phyloP scores from a whole-genome alignment of 2,888 invertebrate genomes.

The Heliconius ismenius region DNA sequence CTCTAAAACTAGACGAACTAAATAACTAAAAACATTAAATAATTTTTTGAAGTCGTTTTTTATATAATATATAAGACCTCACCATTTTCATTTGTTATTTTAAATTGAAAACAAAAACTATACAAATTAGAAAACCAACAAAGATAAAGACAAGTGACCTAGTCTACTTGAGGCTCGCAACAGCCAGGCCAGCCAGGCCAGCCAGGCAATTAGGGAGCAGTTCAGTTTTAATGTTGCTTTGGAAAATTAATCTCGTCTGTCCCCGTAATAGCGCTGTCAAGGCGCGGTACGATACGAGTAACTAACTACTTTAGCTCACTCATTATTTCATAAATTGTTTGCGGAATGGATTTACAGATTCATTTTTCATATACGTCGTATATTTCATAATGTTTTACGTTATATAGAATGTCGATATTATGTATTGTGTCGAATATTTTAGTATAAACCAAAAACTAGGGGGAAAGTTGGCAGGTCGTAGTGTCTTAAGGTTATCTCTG shows the following conservation, averaged over 20 bases:
- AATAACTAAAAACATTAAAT: too few species aligned
- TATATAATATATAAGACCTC: too few species aligned
- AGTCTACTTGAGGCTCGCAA: not conserved
- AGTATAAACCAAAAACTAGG: too few species aligned
- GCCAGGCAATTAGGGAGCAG: slow-evolving; percentile 20
- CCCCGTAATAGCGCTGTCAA: slow-evolving; percentile 27
- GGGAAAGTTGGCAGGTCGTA: too few species aligned
- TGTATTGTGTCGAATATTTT: too few species aligned
- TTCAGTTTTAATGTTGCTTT: slow-evolving; percentile 27
- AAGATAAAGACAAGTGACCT: not conserved
- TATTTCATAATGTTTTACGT: too few species aligned
- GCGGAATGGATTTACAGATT: not conserved
- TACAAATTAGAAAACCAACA: not conserved
- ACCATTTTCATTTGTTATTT: not conserved
- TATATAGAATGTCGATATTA: too few species aligned
- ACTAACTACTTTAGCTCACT: slow-evolving; percentile 4
- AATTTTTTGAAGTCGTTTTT: too few species aligned
- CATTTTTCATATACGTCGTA: not conserved
- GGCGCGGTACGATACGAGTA: slow-evolving; percentile 3
- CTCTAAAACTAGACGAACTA: too few species aligned
- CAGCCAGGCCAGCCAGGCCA: not conserved
- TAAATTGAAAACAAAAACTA: not conserved
- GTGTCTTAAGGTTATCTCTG: too few species aligned
- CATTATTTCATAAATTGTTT: slow-evolving; percentile 16
- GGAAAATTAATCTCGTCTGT: slow-evolving; percentile 27